Evolutionary conservation across 1,140 invertebrate genomes (phyloP), one percentile per base, ranked within the genome.

Genomic region (Aphis gossypii): DNA sequence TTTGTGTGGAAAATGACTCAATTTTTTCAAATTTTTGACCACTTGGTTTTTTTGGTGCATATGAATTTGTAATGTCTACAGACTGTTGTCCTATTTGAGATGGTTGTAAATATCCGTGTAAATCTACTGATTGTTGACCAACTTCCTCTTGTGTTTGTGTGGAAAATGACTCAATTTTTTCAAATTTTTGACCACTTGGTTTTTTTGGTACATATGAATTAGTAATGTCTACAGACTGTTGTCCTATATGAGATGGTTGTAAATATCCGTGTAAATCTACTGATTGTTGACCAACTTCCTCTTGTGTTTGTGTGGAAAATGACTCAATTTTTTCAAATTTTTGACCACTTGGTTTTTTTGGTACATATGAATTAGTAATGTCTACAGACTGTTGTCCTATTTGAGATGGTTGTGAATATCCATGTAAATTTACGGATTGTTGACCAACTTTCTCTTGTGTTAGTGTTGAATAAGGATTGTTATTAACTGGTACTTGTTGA

Each of bases 71-170:
- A 84, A 84, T 84, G 38, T 84, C 38, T 9, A 84, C 38, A 23
- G 82, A 41, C 7, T 41, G 20, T 44, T 84, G 82, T 41, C 82
- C 82, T 14, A 86, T 30, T 44, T 41, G 41, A 38, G 76, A 82
- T 11, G n/a, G n/a, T 0, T 3, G 1, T 82, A 3, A 18, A 38
- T 23, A 51, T n/a, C 18, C 46, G 6, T 48, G 25, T 18, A 60
- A 23, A 25, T 90, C 54, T 54, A 89, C n/a, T 35, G 87, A 51
- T 89, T 89, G 87, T 90, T 90, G 89, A 6, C 89, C 89, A 2
- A 56, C 48, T 89, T 76, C 56, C 1, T 51, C 56, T 86, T 86
- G 44, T 86, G 25, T 86, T 86, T 86, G 44, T 86, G 44, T 46
- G 46, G 83, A 86, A 86, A 44, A 86, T 14, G 83, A 84, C 25